Evolutionary conservation across 2,888 invertebrate species (phyloP).

Genomic region (Papilio gigon): DNA sequence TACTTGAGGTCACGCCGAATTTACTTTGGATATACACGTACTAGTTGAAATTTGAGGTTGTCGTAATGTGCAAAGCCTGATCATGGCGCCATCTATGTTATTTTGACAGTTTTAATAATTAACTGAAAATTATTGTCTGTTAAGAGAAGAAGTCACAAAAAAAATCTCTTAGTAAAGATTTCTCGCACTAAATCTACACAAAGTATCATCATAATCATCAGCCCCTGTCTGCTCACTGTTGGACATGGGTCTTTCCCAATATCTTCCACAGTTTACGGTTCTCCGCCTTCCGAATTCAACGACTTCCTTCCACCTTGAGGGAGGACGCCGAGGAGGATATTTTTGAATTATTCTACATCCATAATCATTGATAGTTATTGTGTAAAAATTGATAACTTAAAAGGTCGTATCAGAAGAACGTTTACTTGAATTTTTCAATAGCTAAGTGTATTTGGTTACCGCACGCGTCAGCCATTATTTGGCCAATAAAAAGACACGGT

Average conservation of each 20-base stretch:
- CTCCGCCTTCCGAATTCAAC: too few relatives aligned
- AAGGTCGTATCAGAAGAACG: constrained; percentile 24
- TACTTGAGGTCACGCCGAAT: constrained; percentile 31
- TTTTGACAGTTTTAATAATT: too few relatives aligned
- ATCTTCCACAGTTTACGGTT: too few relatives aligned
- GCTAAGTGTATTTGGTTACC: constrained; percentile 52
- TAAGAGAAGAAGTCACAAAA: too few relatives aligned
- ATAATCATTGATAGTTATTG: not conserved
- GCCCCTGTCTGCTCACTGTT: too few relatives aligned
- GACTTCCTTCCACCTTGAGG: too few relatives aligned
- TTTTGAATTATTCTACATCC: not conserved
- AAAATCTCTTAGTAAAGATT: not conserved
- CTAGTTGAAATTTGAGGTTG: not conserved
- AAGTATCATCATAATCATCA: too few relatives aligned
- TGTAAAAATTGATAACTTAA: not conserved
- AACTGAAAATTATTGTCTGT: too few relatives aligned
- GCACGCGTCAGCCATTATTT: constrained; percentile 56
- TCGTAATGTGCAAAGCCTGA: too few relatives aligned
- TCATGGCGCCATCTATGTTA: too few relatives aligned
- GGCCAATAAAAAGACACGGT: constrained; percentile 72
- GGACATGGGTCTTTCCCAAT: too few relatives aligned
- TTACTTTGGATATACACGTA: not conserved
- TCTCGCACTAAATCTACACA: not conserved
- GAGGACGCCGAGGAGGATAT: too few relatives aligned
- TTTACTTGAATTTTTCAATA: constrained; percentile 59